phyloP scores from a whole-genome alignment of 2,888 invertebrate species.

The Dolomedes plantarius region DNA sequence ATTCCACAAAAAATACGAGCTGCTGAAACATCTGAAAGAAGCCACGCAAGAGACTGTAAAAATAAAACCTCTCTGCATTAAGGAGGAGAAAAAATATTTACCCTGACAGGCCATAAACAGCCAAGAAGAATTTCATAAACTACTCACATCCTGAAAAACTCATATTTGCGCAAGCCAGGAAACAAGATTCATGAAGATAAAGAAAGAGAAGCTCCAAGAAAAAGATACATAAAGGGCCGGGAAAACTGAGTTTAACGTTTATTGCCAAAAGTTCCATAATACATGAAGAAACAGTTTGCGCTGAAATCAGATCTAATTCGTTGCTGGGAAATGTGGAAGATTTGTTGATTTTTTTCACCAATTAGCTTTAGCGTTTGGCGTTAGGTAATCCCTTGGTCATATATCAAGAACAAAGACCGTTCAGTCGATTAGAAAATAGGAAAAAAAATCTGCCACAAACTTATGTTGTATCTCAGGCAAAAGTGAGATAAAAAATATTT shows the following conservation, averaged over 20 bases:
- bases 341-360: constrained; percentile 37
- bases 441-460: too few relatives aligned
- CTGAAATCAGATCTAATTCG: constrained; percentile 29
- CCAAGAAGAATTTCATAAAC: constrained; percentile 15
- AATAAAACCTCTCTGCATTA: not conserved
- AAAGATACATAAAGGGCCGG: not conserved
- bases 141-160: constrained; percentile 2
- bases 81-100: not conserved
- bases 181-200: not conserved
- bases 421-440: not conserved
- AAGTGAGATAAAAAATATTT: too few relatives aligned
- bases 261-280: constrained; percentile 44
- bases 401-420: constrained; percentile 24
- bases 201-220: too few relatives aligned
- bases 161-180: not conserved
- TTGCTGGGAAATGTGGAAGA: not conserved
- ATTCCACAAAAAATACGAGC: not conserved
- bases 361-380: constrained; percentile 50
- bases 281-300: constrained; percentile 25
- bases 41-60: not conserved
- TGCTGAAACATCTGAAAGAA: not conserved
- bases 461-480: too few relatives aligned
- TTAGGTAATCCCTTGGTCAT: constrained; percentile 43
- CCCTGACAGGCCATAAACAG: constrained; percentile 7
- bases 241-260: not conserved